Conservation (phyloP, 2,797 vertebrate genomes). For the Sphenopsis melanotis region DNA sequence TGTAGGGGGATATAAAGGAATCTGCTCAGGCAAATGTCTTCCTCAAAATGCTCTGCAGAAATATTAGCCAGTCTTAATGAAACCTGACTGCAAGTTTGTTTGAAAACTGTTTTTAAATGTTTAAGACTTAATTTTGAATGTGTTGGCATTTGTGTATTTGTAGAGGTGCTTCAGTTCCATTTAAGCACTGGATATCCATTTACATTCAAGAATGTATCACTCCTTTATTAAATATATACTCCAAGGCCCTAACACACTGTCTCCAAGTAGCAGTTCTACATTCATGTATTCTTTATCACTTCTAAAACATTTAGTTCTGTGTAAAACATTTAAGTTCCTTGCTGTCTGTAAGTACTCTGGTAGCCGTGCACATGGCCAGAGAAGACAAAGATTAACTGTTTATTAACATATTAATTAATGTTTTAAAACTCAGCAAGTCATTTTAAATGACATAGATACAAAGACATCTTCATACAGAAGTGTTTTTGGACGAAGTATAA, state of each 20-base stretch:
- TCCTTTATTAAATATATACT: constrained; percentile 7
- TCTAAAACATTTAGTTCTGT: constrained; percentile 8
- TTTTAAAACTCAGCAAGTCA: constrained; percentile 64
- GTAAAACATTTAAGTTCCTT: constrained; percentile 2
- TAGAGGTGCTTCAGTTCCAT: background rate
- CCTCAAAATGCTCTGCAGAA: background rate
- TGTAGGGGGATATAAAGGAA: background rate
- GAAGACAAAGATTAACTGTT: constrained; percentile 32
- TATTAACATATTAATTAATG: constrained; percentile 69
- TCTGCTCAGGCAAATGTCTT: background rate
- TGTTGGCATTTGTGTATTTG: background rate
- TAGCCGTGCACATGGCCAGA: background rate
- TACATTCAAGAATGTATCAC: background rate
- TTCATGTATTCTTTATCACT: constrained; percentile 4
- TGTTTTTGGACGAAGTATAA: constrained; percentile 52
- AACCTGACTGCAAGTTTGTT: background rate
- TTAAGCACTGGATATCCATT: background rate
- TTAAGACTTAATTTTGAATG: background rate
- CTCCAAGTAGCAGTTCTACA: background rate
- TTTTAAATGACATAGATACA: constrained; percentile 40
- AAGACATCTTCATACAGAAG: background rate
- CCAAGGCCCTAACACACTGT: background rate
- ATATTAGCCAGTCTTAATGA: background rate
- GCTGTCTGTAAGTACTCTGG: background rate
- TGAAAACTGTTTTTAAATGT: background rate